These are phyloP conservation scores for Hormiphora californensis DNA, from an alignment of 37 sponge, comb jelly and placozoan genomes.

Conservation along the genomic window DNA sequence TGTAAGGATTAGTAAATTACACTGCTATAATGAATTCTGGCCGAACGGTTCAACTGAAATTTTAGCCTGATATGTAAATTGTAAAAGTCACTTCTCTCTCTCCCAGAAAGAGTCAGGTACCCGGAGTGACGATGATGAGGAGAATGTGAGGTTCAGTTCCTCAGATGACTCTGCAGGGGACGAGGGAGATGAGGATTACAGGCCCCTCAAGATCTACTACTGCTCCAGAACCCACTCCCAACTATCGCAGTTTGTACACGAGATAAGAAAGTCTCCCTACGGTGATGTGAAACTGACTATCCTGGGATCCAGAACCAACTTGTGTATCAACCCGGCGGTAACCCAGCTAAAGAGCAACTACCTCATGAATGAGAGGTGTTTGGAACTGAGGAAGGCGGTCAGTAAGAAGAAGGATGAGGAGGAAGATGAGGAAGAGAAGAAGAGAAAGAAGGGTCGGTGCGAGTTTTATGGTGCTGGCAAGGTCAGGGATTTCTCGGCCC, in stretches of 20 bases:
- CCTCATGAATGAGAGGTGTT: slow-evolving; percentile 89
- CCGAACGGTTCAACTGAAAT: too few species aligned
- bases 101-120: too few species aligned
- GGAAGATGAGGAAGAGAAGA: slow-evolving; percentile 55
- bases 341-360: slow-evolving; percentile 62
- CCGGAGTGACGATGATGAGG: background rate
- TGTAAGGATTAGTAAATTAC: too few species aligned
- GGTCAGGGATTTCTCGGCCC: background rate
- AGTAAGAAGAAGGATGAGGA: background rate
- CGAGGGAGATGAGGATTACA: slow-evolving; percentile 57
- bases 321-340: slow-evolving; percentile 87
- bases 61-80: too few species aligned
- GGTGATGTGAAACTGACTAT: slow-evolving; percentile 64
- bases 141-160: background rate
- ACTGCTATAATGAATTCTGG: too few species aligned
- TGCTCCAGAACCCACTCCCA: slow-evolving; percentile 98
- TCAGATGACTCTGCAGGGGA: slow-evolving; percentile 56
- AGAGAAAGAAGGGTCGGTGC: slow-evolving; percentile 57
- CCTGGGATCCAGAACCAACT: slow-evolving; percentile 81
- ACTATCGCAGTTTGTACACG: slow-evolving; percentile 89
- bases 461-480: background rate
- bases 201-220: slow-evolving; percentile 75
- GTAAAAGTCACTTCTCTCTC: too few species aligned
- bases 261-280: slow-evolving; percentile 81
- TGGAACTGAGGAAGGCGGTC: slow-evolving; percentile 71